Evolutionary conservation across 2,797 vertebrate genomes (phyloP), one percentile per base, ranked within the genome.

Genomic region (Molossus molossus): DNA sequence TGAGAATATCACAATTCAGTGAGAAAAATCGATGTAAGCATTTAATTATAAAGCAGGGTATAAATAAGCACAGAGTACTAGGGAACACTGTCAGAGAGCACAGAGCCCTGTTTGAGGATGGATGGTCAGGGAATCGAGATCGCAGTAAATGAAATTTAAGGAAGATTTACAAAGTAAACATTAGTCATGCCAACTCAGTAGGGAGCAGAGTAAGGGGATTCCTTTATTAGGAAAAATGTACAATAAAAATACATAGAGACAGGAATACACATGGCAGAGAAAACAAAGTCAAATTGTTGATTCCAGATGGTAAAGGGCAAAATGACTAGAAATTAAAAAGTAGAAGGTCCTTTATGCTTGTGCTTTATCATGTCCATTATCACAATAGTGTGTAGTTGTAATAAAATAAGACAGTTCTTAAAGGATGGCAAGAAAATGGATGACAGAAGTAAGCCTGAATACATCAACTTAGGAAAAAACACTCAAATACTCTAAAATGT

Each of bases 341-440:
- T 12, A 67, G 6, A 45, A 40, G 15, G 48, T 57, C 57, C 64
- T 79, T 57, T 20, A 57, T 73, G 48, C 29, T 29, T 48, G 15
- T 76, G 29, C 23, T 82, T 82, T 57, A 33, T 29, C 10, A 57
- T 27, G 37, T 58, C 25, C 25, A 8, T 94, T 79, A 65, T 65
- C 27, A 27, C 62, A 48, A 57, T 4, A 45, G 9, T 48, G 9
- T 14, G 3, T 48, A 29, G 18, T 29, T 86, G 23, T 60, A 87
- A 69, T 62, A 5, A 21, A 40, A 69, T 53, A 87, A 70, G 45
- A 55, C 53, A 76, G 27, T 40, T 67, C 29, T 13, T 33, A 70
- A 70, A 91, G 83, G 69, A 83, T 87, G 45, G 21, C 50, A 48
- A 96, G 75, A 82, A 83, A 75, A 69, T 20, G 69, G 27, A 87